These are phyloP conservation scores for Drosophila phalerata DNA, from an alignment of 2,888 invertebrate species.

Conservation along the genomic window DNA sequence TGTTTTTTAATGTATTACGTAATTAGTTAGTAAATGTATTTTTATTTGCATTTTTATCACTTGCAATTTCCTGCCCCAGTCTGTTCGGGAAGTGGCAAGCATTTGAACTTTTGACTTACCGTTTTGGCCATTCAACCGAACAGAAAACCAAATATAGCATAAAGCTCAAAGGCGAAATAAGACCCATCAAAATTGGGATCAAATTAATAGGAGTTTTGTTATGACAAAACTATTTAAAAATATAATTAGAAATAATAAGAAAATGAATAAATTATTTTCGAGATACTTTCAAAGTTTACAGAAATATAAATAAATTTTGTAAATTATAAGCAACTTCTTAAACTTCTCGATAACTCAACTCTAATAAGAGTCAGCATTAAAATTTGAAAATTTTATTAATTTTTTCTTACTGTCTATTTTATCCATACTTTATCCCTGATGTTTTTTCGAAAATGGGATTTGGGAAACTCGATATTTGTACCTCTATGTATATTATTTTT, in stretches of 20 bases:
- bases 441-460: no score
- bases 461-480: no score
- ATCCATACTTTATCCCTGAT: no score
- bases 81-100: slow-evolving; percentile 53
- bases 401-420: no score
- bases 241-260: neutral
- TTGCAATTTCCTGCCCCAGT: slow-evolving; percentile 63
- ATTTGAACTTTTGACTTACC: slow-evolving; percentile 63
- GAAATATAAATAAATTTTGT: no score
- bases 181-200: neutral
- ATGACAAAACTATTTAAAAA: neutral
- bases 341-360: no score
- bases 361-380: no score
- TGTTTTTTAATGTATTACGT: slow-evolving; percentile 59
- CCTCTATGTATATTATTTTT: no score
- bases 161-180: neutral
- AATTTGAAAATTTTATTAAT: no score
- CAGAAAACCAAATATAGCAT: neutral
- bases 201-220: neutral
- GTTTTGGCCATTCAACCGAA: slow-evolving; percentile 38
- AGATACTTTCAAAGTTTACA: no score
- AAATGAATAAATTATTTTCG: neutral
- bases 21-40: slow-evolving; percentile 61
- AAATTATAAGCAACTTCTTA: neutral
- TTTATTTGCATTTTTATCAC: slow-evolving; percentile 68